Conservation (phyloP, 2,113 vertebrate genomes). For the Coptodon bakossiorum region DNA sequence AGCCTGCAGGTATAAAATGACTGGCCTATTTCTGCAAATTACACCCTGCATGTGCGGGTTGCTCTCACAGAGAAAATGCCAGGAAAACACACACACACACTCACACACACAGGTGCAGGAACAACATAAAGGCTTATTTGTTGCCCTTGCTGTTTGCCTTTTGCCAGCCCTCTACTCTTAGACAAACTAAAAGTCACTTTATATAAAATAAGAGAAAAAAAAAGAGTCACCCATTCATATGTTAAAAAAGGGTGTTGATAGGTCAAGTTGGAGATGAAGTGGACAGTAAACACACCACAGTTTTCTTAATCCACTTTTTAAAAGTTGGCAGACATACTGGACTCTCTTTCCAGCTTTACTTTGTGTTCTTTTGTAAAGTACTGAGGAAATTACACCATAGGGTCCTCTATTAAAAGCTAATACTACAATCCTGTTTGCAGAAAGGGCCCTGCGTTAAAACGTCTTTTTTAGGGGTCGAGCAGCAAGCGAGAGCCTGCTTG, state of each 20-base stretch:
- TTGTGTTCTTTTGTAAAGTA: neutral
- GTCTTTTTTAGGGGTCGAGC: neutral
- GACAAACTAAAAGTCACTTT: neutral
- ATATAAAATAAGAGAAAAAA: neutral
- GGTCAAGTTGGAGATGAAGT: neutral
- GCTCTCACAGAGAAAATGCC: neutral
- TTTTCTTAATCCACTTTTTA: neutral
- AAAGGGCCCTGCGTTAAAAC: neutral
- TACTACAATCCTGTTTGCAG: neutral
- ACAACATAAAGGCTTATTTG: conserved; percentile 33
- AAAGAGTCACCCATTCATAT: neutral
- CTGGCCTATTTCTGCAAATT: conserved; percentile 58
- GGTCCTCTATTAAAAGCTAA: neutral
- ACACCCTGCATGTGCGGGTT: conserved; percentile 33
- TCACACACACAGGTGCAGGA: conserved; percentile 23
- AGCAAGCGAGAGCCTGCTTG: neutral
- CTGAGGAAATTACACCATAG: neutral
- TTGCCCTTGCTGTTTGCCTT: conserved; percentile 11
- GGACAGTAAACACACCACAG: neutral
- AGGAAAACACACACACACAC: neutral
- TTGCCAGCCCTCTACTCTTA: neutral
- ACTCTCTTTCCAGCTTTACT: neutral
- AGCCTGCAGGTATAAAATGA: conserved; percentile 44
- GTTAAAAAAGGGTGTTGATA: neutral
- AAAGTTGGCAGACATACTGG: neutral